Evolutionary conservation across 2,113 vertebrate genomes (phyloP).

Genomic region (Laterallus jamaicensis): DNA sequence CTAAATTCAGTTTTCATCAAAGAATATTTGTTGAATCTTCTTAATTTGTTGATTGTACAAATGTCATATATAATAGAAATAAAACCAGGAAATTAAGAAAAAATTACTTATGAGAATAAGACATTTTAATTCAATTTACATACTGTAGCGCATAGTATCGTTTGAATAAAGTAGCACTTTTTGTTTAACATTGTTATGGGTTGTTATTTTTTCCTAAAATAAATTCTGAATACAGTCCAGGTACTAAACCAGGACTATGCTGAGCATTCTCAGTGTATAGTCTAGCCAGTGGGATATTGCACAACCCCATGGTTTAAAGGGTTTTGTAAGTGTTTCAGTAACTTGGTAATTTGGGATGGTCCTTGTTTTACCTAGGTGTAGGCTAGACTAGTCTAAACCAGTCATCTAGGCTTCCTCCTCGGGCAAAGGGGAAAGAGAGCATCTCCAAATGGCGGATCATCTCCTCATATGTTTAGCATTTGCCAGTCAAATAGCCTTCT

Average conservation of each 20-base stretch:
- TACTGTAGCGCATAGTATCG: neutral
- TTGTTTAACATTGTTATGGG: neutral
- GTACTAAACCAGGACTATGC: neutral
- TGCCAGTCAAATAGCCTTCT: neutral
- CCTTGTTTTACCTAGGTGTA: neutral
- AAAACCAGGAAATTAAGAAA: neutral
- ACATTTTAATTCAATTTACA: neutral
- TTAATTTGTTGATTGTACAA: neutral
- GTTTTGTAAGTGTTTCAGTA: neutral
- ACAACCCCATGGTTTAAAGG: neutral
- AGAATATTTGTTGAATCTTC: neutral
- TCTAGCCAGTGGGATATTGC: neutral
- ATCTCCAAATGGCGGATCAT: neutral
- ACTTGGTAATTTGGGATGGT: neutral
- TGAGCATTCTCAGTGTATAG: neutral
- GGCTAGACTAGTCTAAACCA: neutral
- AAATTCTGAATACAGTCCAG: neutral
- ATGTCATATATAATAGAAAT: neutral
- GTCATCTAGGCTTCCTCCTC: neutral
- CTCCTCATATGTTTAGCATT: neutral
- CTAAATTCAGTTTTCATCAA: neutral
- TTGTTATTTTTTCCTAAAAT: neutral
- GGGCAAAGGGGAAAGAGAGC: neutral
- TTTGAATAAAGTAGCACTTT: neutral
- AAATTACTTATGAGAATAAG: neutral